These are phyloP conservation scores for Varanus komodoensis DNA, from an alignment of 2,113 vertebrate genomes.

Conservation along the genomic window DNA sequence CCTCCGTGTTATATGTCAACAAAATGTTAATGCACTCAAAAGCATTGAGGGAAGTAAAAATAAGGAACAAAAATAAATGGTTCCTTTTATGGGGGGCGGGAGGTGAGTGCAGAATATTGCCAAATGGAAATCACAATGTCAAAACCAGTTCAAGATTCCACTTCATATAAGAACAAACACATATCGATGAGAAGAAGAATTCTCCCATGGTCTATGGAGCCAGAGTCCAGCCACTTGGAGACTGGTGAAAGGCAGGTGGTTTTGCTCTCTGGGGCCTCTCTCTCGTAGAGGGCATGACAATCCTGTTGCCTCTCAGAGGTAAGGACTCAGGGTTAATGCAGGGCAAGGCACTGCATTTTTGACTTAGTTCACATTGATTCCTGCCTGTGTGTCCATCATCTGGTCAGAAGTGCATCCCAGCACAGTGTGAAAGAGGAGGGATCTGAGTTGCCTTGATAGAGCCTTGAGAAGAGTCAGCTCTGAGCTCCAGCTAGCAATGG, in stretches of 20 bases:
- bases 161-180: not conserved
- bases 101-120: not conserved
- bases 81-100: not conserved
- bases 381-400: not conserved
- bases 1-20: not conserved
- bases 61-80: not conserved
- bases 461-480: not conserved
- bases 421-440: not conserved
- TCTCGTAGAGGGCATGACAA: not conserved
- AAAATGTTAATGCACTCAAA: not conserved
- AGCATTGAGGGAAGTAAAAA: not conserved
- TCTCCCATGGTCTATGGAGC: not conserved
- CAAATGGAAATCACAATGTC: conserved; percentile 5
- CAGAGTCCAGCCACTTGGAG: not conserved
- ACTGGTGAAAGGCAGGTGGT: too few relatives aligned
- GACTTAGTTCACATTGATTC: not conserved
- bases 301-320: not conserved
- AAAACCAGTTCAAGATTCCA: not conserved
- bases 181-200: too few relatives aligned
- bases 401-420: not conserved
- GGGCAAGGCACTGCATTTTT: not conserved
- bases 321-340: not conserved
- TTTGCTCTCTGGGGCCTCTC: not conserved
- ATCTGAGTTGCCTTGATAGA: not conserved
- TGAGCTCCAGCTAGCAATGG: not conserved